Evolutionary conservation across 2,888 invertebrate species (phyloP), one percentile per base, ranked within the genome.

Genomic region (Plebejus melissa): DNA sequence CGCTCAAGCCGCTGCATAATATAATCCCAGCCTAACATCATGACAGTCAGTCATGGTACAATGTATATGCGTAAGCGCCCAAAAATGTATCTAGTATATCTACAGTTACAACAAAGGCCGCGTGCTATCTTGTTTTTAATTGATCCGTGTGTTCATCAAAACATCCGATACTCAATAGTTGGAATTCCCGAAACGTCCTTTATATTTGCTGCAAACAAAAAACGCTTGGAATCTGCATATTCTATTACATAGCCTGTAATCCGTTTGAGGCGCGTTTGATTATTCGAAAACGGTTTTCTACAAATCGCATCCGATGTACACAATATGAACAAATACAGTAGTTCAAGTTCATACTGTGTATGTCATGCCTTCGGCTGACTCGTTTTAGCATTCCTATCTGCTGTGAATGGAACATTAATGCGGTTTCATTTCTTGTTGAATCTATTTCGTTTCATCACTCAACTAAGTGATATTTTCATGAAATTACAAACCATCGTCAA

Each of bases 191-290:
- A 32, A 65, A 13, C 65, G 13, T 36, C 65, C 32, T 65, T 65
- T 65, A 22, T 65, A 65, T 65, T 36, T 32, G 32, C 13, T 65
- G 32, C 11, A 65, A 65, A 13, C 28, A 65, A 65, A 65, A 65
- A 65, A 65, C 71, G 28, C 46, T 71, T 50, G 32, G 50, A 72
- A 72, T 72, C 72, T 72, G 72, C 69, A 50, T 60, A 69, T 69
- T 69, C 74, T 75, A 69, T 75, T 69, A 85, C 82, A 85, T 76
- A 72, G 79, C 74, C 28, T 75, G 86, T 83, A 80, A 76, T 78
- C 74, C 76, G 38, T 75, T 74, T 74, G 76, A 74, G 72, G 76
- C 13, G 65, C 13, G 38, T 77, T 79, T 76, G 75, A 60, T 71
- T 78, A 78, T 79, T 76, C 22, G 74, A 76, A 74, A 50, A 74